Evolutionary conservation across 2,888 invertebrate genomes (phyloP).

Genomic region (Caenorhabditis sp.): DNA sequence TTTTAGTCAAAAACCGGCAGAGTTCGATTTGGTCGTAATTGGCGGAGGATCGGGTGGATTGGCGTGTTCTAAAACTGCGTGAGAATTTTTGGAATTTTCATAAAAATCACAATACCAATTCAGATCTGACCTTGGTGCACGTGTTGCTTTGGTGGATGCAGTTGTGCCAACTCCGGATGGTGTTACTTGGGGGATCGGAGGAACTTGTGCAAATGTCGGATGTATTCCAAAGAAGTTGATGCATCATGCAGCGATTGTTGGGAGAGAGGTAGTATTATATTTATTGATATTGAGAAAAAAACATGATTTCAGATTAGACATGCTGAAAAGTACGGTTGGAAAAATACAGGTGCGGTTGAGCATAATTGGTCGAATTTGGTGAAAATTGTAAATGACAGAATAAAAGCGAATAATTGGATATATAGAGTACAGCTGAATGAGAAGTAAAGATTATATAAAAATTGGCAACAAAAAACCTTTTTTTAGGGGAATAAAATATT

Average conservation of each 20-base stretch:
- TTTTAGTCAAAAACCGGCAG: slow-evolving; percentile 3
- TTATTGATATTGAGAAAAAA: neutral
- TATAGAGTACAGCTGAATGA: slow-evolving; percentile 73
- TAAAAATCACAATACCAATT: neutral
- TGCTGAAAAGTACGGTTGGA: slow-evolving; percentile 42
- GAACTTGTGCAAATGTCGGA: slow-evolving; percentile 89
- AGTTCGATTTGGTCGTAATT: slow-evolving; percentile 91
- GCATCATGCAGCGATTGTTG: slow-evolving; percentile 86
- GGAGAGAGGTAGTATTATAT: slow-evolving; percentile 72
- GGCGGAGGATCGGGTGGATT: slow-evolving; percentile 96
- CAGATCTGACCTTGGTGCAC: slow-evolving; percentile 72
- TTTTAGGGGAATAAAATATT: slow-evolving; percentile 73
- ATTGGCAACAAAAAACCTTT: neutral
- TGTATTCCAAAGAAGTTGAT: slow-evolving; percentile 97
- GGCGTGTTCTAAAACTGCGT: slow-evolving; percentile 83
- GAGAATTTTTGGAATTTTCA: neutral
- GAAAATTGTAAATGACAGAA: slow-evolving; percentile 65
- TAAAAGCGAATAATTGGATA: slow-evolving; percentile 75
- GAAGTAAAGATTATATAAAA: slow-evolving; percentile 47
- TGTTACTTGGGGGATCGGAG: slow-evolving; percentile 90
- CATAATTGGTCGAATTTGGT: slow-evolving; percentile 71
- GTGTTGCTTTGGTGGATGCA: slow-evolving; percentile 76
- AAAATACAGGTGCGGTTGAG: slow-evolving; percentile 11
- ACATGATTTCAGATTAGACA: slow-evolving; percentile 21
- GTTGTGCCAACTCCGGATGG: slow-evolving; percentile 78